These are phyloP conservation scores for Gastrophryne carolinensis DNA, from an alignment of 2,797 vertebrate genomes.

Conservation along the genomic window DNA sequence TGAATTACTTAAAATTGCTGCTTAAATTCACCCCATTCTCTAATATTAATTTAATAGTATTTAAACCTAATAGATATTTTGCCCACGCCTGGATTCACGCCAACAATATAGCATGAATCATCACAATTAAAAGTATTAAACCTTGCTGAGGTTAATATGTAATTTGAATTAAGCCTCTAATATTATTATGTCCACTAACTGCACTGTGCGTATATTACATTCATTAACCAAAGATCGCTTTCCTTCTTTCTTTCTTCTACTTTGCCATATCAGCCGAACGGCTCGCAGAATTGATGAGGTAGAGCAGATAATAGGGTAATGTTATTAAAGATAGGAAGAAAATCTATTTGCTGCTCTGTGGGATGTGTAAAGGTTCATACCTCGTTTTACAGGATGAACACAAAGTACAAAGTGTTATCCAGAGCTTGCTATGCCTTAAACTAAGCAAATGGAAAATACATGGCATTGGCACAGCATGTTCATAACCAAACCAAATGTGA, in stretches of 20 bases:
- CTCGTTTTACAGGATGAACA: slow-evolving; percentile 23
- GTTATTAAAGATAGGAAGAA: slow-evolving; percentile 29
- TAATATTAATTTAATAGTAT: slow-evolving; percentile 37
- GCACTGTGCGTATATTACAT: slow-evolving; percentile 44
- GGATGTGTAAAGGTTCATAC: slow-evolving; percentile 34
- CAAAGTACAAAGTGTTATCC: slow-evolving; percentile 2
- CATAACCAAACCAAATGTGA: not conserved
- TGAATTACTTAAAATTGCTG: not conserved
- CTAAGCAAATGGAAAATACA: not conserved
- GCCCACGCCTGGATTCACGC: slow-evolving; percentile 26
- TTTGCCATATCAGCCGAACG: slow-evolving; percentile 40
- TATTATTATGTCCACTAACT: slow-evolving; percentile 52
- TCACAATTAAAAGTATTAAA: slow-evolving; percentile 52
- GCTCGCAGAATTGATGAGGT: slow-evolving; percentile 31
- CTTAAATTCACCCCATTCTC: not conserved
- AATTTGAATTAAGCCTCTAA: slow-evolving; percentile 48
- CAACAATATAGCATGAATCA: slow-evolving; percentile 50
- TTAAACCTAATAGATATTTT: slow-evolving; percentile 37
- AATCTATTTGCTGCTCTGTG: slow-evolving; percentile 41
- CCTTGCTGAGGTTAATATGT: slow-evolving; percentile 47
- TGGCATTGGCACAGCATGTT: not conserved
- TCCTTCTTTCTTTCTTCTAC: slow-evolving; percentile 15
- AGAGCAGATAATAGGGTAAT: slow-evolving; percentile 38
- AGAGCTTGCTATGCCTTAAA: not conserved
- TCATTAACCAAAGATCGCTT: slow-evolving; percentile 47